A percentile compares a stretch with the other conserved stretches of the same genome.
phyloP scores from a whole-genome alignment of 2,113 vertebrate species.

The Pelodiscus sinensis region DNA sequence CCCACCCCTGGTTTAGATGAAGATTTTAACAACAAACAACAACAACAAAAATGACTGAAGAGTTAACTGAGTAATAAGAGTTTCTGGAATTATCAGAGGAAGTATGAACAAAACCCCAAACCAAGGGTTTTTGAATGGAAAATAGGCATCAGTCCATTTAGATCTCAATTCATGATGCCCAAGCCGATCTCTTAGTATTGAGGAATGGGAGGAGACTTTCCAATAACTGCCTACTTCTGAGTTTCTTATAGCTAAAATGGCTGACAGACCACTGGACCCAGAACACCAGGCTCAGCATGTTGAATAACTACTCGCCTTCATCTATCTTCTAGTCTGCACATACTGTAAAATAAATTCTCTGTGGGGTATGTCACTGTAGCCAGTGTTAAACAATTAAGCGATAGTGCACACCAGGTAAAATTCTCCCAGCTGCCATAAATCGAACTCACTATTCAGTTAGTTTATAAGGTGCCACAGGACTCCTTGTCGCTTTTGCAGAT shows the following conservation, averaged over 20 bases:
- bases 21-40: neutral
- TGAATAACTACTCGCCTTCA: neutral
- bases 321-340: neutral
- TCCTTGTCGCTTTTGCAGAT: too few species aligned
- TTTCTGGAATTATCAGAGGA: neutral
- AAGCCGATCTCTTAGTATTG: neutral
- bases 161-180: neutral
- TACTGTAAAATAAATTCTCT: neutral
- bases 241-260: neutral
- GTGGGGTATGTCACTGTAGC: neutral
- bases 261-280: neutral
- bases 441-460: too few species aligned
- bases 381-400: neutral
- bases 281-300: neutral
- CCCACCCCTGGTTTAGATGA: too few species aligned
- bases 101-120: too few species aligned
- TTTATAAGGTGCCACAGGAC: too few species aligned
- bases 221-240: neutral
- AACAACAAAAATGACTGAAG: neutral
- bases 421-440: too few species aligned
- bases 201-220: neutral
- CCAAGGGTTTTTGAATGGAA: too few species aligned
- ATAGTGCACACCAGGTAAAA: accelerated
- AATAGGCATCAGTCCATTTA: neutral
- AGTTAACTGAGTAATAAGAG: neutral